Evolutionary conservation across 2,888 invertebrate species (phyloP).

Genomic region (Cyclophora punctaria): DNA sequence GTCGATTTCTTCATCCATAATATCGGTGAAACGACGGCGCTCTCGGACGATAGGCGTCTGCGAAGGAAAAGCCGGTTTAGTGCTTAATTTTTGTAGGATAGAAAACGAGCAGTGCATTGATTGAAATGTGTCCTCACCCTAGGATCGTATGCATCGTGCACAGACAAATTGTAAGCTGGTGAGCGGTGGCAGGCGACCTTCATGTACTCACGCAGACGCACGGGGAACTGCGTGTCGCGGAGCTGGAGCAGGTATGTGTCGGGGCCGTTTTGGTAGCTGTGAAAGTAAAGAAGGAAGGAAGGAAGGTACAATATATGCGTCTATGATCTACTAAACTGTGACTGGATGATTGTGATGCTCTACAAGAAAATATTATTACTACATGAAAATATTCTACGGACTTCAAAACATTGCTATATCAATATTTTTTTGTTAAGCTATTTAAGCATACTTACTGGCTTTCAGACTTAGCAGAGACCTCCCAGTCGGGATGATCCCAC

Average conservation of each 20-base stretch:
- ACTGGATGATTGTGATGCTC: too few relatives aligned
- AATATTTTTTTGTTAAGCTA: neutral
- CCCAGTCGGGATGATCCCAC: constrained; percentile 88
- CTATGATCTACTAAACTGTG: too few relatives aligned
- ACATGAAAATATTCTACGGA: too few relatives aligned
- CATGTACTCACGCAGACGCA: constrained; percentile 93
- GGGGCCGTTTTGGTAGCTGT: constrained; percentile 95
- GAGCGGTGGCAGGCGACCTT: constrained; percentile 90
- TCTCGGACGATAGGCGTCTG: constrained; percentile 92
- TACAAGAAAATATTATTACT: too few relatives aligned
- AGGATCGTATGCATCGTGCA: constrained; percentile 86
- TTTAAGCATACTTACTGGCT: constrained; percentile 82
- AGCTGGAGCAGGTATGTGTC: constrained; percentile 96
- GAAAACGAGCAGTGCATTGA: neutral
- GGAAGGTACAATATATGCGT: too few relatives aligned
- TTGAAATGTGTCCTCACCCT: constrained; percentile 73
- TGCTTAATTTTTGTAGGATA: neutral
- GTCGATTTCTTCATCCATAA: constrained; percentile 97
- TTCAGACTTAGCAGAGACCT: constrained; percentile 87
- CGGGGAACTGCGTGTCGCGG: constrained; percentile 95
- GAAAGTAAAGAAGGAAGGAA: too few relatives aligned
- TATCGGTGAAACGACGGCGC: constrained; percentile 91
- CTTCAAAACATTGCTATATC: too few relatives aligned
- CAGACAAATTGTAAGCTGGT: constrained; percentile 79
- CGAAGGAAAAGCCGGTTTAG: neutral